Percentiles rank a stretch among this genome's conserved stretches.
phyloP scores from a whole-genome alignment of 2,888 invertebrate genomes.

The Pasiphila rectangulata region DNA sequence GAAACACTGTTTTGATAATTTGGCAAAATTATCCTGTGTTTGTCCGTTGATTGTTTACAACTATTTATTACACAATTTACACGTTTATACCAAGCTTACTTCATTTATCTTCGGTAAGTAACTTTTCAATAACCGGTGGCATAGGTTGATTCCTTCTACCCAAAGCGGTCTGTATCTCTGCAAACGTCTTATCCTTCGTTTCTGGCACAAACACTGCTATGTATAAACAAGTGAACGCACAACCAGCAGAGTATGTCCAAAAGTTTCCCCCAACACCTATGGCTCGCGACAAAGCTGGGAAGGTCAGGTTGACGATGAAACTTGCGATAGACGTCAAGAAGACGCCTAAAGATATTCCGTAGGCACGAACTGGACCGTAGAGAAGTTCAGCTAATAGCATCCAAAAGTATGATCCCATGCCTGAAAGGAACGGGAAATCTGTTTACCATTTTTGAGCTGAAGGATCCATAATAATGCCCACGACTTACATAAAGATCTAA shows the following conservation, averaged over 20 bases:
- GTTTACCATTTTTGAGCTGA: too few species aligned
- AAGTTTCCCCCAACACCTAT: constrained; percentile 14
- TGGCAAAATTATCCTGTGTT: too few species aligned
- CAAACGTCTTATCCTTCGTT: constrained; percentile 15
- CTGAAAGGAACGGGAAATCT: too few species aligned
- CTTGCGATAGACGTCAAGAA: background rate
- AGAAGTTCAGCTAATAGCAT: constrained; percentile 9
- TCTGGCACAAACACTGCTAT: constrained; percentile 19
- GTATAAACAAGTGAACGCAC: constrained; percentile 1
- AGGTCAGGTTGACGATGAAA: constrained; percentile 9
- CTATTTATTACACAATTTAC: too few species aligned
- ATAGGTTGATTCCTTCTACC: background rate
- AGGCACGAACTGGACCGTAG: constrained; percentile 38
- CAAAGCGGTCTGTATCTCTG: constrained; percentile 17
- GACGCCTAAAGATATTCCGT: constrained; percentile 12
- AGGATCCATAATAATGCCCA: too few species aligned
- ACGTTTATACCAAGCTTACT: too few species aligned
- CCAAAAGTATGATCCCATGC: constrained; percentile 34
- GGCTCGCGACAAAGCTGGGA: constrained; percentile 7
- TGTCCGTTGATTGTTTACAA: too few species aligned
- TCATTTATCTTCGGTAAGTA: too few species aligned
- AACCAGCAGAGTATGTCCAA: constrained; percentile 8
- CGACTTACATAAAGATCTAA: too few species aligned
- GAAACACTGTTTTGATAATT: too few species aligned
- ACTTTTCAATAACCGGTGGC: background rate